These are phyloP conservation scores for Athetis lepigone DNA, from an alignment of 2,888 invertebrate species.

Conservation along the genomic window DNA sequence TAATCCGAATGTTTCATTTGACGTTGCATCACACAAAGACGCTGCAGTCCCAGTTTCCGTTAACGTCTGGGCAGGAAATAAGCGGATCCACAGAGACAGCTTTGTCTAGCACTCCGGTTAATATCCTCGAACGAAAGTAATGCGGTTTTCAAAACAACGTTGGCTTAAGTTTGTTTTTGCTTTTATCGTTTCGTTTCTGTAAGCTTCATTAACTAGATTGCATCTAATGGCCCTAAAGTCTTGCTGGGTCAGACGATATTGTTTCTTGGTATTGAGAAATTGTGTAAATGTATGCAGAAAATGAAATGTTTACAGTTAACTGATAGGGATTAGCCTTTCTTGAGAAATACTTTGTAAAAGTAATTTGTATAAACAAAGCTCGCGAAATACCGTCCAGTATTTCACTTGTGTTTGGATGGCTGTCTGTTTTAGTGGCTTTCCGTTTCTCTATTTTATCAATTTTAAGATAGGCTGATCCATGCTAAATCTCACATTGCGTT, in stretches of 20 bases:
- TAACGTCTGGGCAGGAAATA: conserved; percentile 86
- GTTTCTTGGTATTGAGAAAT: conserved; percentile 40
- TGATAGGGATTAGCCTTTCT: conserved; percentile 8
- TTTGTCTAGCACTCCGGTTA: conserved; percentile 74
- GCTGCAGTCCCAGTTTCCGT: conserved; percentile 77
- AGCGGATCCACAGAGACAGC: conserved; percentile 78
- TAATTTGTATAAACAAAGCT: conserved; percentile 14
- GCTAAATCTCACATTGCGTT: background rate
- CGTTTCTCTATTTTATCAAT: background rate
- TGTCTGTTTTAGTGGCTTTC: background rate
- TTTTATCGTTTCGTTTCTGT: conserved; percentile 42
- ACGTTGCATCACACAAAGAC: conserved; percentile 70
- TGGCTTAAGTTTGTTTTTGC: conserved; percentile 42
- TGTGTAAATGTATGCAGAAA: conserved; percentile 19
- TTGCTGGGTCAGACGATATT: conserved; percentile 38
- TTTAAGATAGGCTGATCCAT: background rate
- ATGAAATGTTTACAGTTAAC: conserved; percentile 9
- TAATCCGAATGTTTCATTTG: conserved; percentile 61
- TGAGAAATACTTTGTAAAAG: conserved; percentile 12
- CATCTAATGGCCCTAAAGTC: conserved; percentile 45
- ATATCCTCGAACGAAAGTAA: conserved; percentile 63
- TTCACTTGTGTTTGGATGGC: conserved; percentile 9
- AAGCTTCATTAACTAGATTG: conserved; percentile 53
- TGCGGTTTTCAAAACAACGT: conserved; percentile 57
- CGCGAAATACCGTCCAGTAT: background rate